Evolutionary conservation across 2,888 invertebrate species (phyloP), one percentile per base, ranked within the genome.

Genomic region (Gasteruption jaculator): DNA sequence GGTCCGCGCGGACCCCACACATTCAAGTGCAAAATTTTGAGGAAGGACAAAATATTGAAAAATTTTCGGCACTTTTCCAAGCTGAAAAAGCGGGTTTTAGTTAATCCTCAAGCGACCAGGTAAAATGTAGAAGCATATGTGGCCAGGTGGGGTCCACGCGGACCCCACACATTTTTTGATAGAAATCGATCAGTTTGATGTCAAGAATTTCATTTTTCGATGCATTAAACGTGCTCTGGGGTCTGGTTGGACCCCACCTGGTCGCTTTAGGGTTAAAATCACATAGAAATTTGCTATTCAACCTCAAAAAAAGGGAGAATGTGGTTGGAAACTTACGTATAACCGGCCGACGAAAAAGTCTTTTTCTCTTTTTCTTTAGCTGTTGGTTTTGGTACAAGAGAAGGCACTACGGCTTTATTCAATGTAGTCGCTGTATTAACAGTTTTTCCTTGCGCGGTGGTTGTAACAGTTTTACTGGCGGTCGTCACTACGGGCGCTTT

Each of bases 301-400:
- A n/a, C n/a, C n/a, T n/a, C n/a, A n/a, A n/a, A n/a, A n/a, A n/a
- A n/a, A n/a, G n/a, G n/a, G n/a, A n/a, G n/a, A n/a, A n/a, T n/a
- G n/a, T n/a, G n/a, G n/a, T n/a, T 11, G 30, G 27, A 37, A 34
- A 64, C 71, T 65, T 54, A 75, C 74, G 73, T 72, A 55, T 74
- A 73, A 48, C 73, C 75, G 32, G 75, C 73, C 22, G 78, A 76
- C 38, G 81, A 77, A 64, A 78, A 77, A 22, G 77, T 72, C 61
- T 83, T 84, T 71, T 86, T 88, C 60, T 87, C 86, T 63, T 86
- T 87, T 56, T 88, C 88, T 73, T 84, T 86, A 52, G 81, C 74
- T 21, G 82, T 72, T 7, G 85, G 80, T 68, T 82, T 78, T 32
- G 73, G 68, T 57, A 69, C 61, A 50, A 69, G 65, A 58, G 75